Percentiles rank a stretch among this genome's conserved stretches.
phyloP scores from a whole-genome alignment of 2,797 vertebrate genomes.

The Eulemur albifrons region DNA sequence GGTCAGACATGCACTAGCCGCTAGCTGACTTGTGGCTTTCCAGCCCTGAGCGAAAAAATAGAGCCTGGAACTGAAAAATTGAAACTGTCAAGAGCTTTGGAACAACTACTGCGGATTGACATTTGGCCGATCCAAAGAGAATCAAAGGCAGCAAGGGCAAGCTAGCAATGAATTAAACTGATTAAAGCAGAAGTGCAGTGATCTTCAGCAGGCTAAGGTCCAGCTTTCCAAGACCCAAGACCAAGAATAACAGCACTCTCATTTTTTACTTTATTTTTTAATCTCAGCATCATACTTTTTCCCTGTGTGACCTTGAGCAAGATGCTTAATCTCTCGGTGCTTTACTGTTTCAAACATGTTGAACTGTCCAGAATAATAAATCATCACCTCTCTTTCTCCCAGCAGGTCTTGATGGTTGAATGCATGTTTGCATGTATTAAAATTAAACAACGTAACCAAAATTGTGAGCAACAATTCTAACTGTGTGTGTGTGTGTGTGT shows the following conservation, averaged over 20 bases:
- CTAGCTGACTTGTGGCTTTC: conserved; percentile 19
- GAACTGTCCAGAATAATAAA: conserved; percentile 36
- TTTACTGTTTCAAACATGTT: conserved; percentile 36
- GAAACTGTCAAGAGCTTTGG: conserved; percentile 33
- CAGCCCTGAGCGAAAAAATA: background rate
- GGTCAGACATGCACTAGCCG: background rate
- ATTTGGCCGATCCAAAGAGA: conserved; percentile 40
- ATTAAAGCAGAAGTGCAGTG: conserved; percentile 2
- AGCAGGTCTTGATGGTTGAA: conserved; percentile 12
- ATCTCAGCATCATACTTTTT: background rate
- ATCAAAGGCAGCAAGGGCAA: conserved; percentile 32
- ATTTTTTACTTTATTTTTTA: conserved; percentile 43
- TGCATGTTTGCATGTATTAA: background rate
- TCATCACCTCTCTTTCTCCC: background rate
- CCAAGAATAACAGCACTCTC: background rate
- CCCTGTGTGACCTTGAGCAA: conserved; percentile 22
- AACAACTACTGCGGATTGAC: conserved; percentile 34
- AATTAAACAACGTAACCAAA: conserved; percentile 7
- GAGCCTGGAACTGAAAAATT: conserved; percentile 8
- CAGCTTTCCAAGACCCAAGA: conserved; percentile 44
- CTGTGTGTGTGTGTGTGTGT: background rate
- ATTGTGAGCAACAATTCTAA: conserved; percentile 12
- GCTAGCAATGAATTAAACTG: conserved; percentile 29
- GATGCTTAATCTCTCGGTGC: background rate
- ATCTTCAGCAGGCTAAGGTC: background rate